A percentile compares a stretch with the other conserved stretches of the same genome.
These are phyloP conservation scores for Leptodactylus fuscus DNA, from an alignment of 2,113 vertebrate species.

Conservation along the genomic window DNA sequence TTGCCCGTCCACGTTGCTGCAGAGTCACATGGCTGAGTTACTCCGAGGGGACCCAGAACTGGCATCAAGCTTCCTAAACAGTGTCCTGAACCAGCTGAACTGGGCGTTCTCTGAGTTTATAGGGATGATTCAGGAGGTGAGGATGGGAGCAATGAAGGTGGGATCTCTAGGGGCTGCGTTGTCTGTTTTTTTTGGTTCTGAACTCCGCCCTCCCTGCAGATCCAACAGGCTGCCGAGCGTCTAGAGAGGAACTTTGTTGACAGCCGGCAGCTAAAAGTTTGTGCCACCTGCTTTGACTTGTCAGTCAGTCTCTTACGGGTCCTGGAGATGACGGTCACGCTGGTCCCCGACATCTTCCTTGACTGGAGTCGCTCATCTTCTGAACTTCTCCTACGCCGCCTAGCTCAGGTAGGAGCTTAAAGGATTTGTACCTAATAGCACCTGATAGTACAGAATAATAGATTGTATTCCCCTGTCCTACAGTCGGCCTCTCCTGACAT, in stretches of 20 bases:
- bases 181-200: not conserved
- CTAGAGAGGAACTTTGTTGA: conserved; percentile 97
- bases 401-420: conserved; percentile 86
- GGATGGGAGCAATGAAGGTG: conserved; percentile 32
- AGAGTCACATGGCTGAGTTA: conserved; percentile 94
- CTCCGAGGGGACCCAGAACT: conserved; percentile 87
- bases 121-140: conserved; percentile 98
- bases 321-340: conserved; percentile 93
- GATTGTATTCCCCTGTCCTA: not conserved
- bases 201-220: conserved; percentile 72
- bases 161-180: not conserved
- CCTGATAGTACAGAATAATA: not conserved
- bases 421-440: too few relatives aligned
- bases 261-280: conserved; percentile 96
- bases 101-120: conserved; percentile 99
- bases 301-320: conserved; percentile 95
- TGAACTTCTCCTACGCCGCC: conserved; percentile 90
- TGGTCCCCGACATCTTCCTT: conserved; percentile 93
- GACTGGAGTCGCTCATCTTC: conserved; percentile 91
- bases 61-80: conserved; percentile 98
- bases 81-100: conserved; percentile 98
- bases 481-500: too few relatives aligned
- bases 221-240: conserved; percentile 96
- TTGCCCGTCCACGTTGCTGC: conserved; percentile 92
- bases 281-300: conserved; percentile 97